Evolutionary conservation across 2,113 vertebrate genomes (phyloP).

Genomic region (Takifugu flavidus): DNA sequence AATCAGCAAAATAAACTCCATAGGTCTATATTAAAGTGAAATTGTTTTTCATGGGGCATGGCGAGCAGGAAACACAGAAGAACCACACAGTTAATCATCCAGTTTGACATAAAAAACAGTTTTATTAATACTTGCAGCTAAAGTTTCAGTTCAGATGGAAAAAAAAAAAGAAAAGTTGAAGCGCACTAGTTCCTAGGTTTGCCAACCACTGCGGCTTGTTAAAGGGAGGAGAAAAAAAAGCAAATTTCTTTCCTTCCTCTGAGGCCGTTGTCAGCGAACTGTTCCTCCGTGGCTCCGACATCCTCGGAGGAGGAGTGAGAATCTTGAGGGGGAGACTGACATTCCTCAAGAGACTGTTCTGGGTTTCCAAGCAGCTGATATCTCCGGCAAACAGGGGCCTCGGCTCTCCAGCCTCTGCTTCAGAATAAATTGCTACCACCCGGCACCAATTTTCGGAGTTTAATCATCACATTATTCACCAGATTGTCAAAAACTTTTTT

Average conservation of each 20-base stretch:
- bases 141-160: not conserved
- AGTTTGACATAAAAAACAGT: constrained; percentile 8
- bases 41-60: not conserved
- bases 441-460: constrained; percentile 57
- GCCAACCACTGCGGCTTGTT: constrained; percentile 14
- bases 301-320: constrained; percentile 35
- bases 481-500: constrained; percentile 60
- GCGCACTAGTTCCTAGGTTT: not conserved
- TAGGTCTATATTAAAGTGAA: constrained; percentile 5
- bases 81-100: not conserved
- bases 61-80: not conserved
- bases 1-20: constrained; percentile 33
- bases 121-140: not conserved
- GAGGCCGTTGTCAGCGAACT: constrained; percentile 28
- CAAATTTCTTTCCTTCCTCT: constrained; percentile 17
- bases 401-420: constrained; percentile 26
- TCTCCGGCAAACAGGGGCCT: constrained; percentile 54
- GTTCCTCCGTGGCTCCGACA: constrained; percentile 28
- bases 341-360: constrained; percentile 58
- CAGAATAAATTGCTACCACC: constrained; percentile 64
- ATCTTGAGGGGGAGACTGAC: constrained; percentile 47
- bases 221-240: constrained; percentile 8
- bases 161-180: not conserved
- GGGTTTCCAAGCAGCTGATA: constrained; percentile 59
- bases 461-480: constrained; percentile 70